Evolutionary conservation across 92 coral and sea anemone species (phyloP), one percentile per base, ranked within the genome.

Genomic region (Bergia sp.): DNA sequence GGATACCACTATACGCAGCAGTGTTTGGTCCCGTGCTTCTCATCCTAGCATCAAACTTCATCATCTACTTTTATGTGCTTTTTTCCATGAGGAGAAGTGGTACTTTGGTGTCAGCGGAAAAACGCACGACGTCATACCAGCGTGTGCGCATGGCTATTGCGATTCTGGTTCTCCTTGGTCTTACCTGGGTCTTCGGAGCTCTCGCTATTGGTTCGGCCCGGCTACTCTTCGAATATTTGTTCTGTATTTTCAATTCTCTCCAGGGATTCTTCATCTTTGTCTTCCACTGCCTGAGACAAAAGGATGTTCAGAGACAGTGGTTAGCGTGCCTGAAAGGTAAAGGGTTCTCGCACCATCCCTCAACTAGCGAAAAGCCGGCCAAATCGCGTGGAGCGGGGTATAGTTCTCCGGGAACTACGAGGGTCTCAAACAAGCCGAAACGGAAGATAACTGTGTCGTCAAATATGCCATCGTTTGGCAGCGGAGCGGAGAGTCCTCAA

Each of bases 171-270:
- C 88, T 91, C 29, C 85, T 91, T 0, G 93, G 93, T 0, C 84
- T 91, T 16, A 91, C 93, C 40, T 91, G 93, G 93, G 10, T 91
- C 37, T 91, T 91, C 71, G 93, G 93, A 11, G 85, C 71, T 18
- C 86, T 91, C 29, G 93, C 93, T 0, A 73, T 91, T 53, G 76
- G 83, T 5, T 89, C 89, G 12, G 93, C 93, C 18, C 85, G 86
- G 57, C 29, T 91, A 36, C 81, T 88, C n/a, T 91, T 91, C 67
- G 90, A 91, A 18, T 91, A 91, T 64, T 41, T 91, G 47, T 91
- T 91, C 77, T 87, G 93, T 53, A 91, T 91, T 75, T 91, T 87
- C 91, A 91, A 91, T 65, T 87, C 93, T 42, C 66, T 88, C n/a
- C 93, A 91, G 15, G 93, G 93, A 4, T 77, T 91, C 53, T 73